A percentile compares a stretch with the other conserved stretches of the same genome.
Conservation (phyloP, 2,113 vertebrate genomes). For the Monarcha castaneiventris region DNA sequence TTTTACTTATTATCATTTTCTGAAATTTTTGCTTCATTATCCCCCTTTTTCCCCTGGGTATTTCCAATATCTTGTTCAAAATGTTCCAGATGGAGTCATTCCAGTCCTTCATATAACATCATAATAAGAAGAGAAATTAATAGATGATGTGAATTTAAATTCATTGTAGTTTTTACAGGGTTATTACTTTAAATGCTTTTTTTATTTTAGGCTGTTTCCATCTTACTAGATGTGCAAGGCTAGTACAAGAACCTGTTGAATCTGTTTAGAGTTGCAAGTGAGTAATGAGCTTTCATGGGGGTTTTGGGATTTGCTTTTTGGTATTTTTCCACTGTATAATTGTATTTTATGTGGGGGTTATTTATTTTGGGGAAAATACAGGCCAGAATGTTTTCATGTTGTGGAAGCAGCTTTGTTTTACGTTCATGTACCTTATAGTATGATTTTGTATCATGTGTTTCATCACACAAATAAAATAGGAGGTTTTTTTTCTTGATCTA, state of each 20-base stretch:
- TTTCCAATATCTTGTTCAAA: neutral
- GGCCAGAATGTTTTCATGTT: neutral
- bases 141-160: neutral
- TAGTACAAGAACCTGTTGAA: neutral
- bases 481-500: neutral
- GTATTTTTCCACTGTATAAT: neutral
- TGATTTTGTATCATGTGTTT: neutral
- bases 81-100: neutral
- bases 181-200: neutral
- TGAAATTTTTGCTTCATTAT: neutral
- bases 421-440: rapidly evolving
- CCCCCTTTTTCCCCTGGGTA: neutral
- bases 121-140: neutral
- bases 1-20: neutral
- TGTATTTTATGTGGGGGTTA: neutral
- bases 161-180: neutral
- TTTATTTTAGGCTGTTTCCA: slow-evolving; percentile 9
- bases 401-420: neutral
- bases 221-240: neutral
- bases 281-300: neutral
- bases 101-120: neutral
- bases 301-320: neutral
- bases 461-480: neutral
- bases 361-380: neutral
- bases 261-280: neutral